Evolutionary conservation across 2,113 vertebrate species (phyloP), one percentile per base, ranked within the genome.

Genomic region (Camelus dromedarius): DNA sequence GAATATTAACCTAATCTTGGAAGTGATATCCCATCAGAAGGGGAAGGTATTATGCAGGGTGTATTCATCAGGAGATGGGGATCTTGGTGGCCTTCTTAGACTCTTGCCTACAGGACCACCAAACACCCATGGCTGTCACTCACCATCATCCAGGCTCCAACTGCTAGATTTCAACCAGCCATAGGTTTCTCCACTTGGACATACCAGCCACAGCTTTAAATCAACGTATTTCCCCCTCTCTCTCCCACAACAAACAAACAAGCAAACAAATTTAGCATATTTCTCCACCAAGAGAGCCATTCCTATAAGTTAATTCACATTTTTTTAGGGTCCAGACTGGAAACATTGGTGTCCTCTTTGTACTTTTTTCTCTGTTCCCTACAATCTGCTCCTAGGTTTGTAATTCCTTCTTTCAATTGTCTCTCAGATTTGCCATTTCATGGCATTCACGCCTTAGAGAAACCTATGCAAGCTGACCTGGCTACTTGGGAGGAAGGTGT

Each of bases 221-320:
- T 66, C 48, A 89, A 42, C 8, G 32, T 67, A 8, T 58, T 8
- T 12, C 2, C 14, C 1, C 3, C 81, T 4, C 58, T 14, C 30
- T 1, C 14, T 2, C 4, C 80, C 10, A 56, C 13, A 14, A 28
- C 52, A 62, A 62, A 62, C 60, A 62, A 2, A 15, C 7, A 58
- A 26, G 28, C 54, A 58, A 42, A 26, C 52, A 83, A 92, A 26
- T 20, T 14, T 16, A 81, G 58, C 22, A 20, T 89, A 32, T 85
- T 80, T 75, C 60, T 67, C 62, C n/a, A 76, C 6, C 56, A 48
- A 76, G 52, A 91, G 62, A 54, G n/a, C 42, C 10, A 81, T 93
- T 96, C 90, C 26, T 86, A 3, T 26, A 81, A 73, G 50, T 46
- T 42, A 95, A 93, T 56, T 86, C 50, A 54, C 38, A 73, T 54